phyloP scores from a whole-genome alignment of 1,140 invertebrate species.

The Glomeris maerens region DNA sequence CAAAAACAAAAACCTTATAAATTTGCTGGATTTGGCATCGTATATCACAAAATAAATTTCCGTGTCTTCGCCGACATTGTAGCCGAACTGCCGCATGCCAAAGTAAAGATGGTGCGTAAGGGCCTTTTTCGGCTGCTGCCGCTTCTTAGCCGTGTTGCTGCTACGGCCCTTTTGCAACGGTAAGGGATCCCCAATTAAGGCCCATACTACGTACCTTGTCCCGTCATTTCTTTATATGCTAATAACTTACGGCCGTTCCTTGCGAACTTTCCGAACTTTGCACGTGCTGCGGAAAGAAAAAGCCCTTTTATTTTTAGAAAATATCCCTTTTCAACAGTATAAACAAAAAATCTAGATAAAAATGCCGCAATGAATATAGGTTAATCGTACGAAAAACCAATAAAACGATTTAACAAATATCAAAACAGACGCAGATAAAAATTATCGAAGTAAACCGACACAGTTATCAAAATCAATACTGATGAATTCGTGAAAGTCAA shows the following conservation, averaged over 20 bases:
- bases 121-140: constrained; percentile 40
- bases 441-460: no score
- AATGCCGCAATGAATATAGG: no score
- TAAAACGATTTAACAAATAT: no score
- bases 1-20: constrained; percentile 32
- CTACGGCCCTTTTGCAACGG: constrained; percentile 38
- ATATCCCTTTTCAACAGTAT: no score
- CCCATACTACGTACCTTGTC: background rate
- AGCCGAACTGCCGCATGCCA: constrained; percentile 74
- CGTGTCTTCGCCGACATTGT: constrained; percentile 65
- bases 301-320: background rate
- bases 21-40: constrained; percentile 50
- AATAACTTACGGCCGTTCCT: constrained; percentile 20
- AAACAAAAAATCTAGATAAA: no score
- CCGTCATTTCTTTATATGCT: background rate
- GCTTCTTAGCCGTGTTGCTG: constrained; percentile 41
- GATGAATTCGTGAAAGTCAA: no score
- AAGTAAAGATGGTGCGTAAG: constrained; percentile 70
- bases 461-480: no score
- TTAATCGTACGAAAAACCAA: no score
- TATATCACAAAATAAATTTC: constrained; percentile 78
- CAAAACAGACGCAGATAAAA: no score
- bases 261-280: constrained; percentile 23
- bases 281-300: constrained; percentile 20
- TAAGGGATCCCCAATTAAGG: background rate